A percentile compares a stretch with the other conserved stretches of the same genome.
Evolutionary conservation across 1,140 invertebrate species (phyloP).

Genomic region (Notospermus geniculatus): DNA sequence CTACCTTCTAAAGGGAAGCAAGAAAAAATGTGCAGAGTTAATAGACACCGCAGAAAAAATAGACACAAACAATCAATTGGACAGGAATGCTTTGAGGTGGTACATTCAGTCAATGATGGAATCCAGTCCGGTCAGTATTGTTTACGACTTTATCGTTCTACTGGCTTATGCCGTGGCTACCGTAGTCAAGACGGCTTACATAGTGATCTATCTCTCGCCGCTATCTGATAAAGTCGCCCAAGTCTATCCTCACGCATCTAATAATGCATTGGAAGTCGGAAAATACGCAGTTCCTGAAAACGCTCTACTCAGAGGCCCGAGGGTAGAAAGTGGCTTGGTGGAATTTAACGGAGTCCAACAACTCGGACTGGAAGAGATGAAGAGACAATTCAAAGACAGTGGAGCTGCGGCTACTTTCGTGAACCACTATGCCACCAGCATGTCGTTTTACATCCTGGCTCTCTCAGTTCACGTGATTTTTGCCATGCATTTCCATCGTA

Average conservation of each 20-base stretch:
- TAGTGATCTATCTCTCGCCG: not conserved
- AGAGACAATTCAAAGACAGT: too few species aligned
- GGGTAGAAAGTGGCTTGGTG: not conserved
- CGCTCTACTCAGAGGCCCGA: not conserved
- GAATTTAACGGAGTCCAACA: not conserved
- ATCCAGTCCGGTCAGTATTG: not conserved
- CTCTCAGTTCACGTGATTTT: not conserved
- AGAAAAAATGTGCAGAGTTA: not conserved
- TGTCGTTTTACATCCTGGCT: too few species aligned
- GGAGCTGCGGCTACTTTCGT: too few species aligned
- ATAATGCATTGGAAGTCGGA: not conserved
- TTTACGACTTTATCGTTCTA: not conserved
- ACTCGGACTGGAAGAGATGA: too few species aligned
- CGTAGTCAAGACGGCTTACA: not conserved
- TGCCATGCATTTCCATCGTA: not conserved
- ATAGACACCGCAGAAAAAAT: not conserved
- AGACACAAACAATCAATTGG: not conserved
- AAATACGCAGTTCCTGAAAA: not conserved
- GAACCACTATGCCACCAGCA: too few species aligned
- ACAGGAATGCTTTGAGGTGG: not conserved
- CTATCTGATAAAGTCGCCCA: not conserved
- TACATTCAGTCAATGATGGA: constrained; percentile 7
- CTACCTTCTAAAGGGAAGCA: not conserved
- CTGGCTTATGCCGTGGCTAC: not conserved
- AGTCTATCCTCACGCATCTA: not conserved